A percentile compares a stretch with the other conserved stretches of the same genome.
These are phyloP conservation scores for Chironomus tentans DNA, from an alignment of 2,888 invertebrate species.

Conservation along the genomic window DNA sequence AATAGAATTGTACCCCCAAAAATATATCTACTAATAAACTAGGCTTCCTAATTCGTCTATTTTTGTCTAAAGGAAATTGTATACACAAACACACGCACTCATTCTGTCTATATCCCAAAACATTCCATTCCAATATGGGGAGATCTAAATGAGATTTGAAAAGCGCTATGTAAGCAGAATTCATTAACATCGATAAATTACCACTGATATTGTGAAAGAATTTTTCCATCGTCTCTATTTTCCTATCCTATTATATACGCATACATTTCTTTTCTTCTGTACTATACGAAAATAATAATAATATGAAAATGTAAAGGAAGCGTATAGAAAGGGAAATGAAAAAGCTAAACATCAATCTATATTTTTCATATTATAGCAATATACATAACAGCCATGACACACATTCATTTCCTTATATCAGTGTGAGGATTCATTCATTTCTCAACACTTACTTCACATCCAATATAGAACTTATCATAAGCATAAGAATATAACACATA, in stretches of 20 bases:
- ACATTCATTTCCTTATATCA: neutral
- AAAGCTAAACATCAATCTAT: constrained; percentile 20
- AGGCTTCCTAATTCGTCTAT: no score
- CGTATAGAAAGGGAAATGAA: constrained; percentile 16
- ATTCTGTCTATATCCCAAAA: no score
- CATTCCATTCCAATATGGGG: neutral
- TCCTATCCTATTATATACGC: neutral
- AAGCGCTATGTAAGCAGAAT: constrained; percentile 17
- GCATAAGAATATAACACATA: no score
- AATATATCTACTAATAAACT: no score
- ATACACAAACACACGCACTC: no score
- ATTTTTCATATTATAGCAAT: neutral
- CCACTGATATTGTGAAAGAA: constrained; percentile 6
- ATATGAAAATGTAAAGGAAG: neutral
- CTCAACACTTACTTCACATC: neutral
- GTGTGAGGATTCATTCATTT: neutral
- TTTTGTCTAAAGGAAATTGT: no score
- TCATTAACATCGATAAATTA: constrained; percentile 23
- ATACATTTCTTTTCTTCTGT: no score
- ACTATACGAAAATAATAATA: no score
- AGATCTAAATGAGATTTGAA: neutral
- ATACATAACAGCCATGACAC: neutral
- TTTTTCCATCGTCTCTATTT: neutral
- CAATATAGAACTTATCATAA: neutral
- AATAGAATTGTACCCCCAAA: no score